Evolutionary conservation across 2,113 vertebrate genomes (phyloP).

Genomic region (Todiramphus chloris): DNA sequence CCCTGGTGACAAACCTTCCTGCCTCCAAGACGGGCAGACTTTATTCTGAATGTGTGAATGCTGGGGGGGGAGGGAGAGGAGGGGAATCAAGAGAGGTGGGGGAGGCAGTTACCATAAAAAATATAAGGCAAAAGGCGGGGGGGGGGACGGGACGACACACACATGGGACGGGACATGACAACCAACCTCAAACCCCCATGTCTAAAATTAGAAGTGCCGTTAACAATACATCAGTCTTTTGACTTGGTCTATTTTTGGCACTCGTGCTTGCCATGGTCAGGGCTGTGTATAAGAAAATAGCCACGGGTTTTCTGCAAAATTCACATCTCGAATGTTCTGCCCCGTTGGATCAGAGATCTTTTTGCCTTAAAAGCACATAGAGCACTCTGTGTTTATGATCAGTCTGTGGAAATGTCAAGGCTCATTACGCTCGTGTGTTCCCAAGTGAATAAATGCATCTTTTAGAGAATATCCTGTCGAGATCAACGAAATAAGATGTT

Average conservation of each 20-base stretch:
- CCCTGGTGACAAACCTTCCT: not conserved
- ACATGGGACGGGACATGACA: too few species aligned
- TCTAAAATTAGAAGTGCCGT: conserved; percentile 8
- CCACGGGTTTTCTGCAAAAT: not conserved
- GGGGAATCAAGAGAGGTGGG: too few species aligned
- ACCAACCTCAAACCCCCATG: not conserved
- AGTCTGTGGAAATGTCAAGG: conserved; percentile 49
- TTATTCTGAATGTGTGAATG: not conserved
- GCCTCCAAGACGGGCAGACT: not conserved
- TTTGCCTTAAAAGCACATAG: conserved; percentile 68
- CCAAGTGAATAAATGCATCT: conserved; percentile 46
- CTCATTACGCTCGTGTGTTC: conserved; percentile 38
- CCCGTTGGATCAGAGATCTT: conserved; percentile 2
- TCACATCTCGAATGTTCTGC: conserved; percentile 33
- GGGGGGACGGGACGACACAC: not conserved
- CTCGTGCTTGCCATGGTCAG: not conserved
- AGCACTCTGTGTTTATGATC: conserved; percentile 41
- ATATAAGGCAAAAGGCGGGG: not conserved
- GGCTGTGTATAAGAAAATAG: conserved; percentile 27
- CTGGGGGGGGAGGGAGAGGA: not conserved
- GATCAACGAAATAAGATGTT: conserved; percentile 33
- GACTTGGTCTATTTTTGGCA: conserved; percentile 21
- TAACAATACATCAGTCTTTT: conserved; percentile 17
- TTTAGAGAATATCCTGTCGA: conserved; percentile 36
- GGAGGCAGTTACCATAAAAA: too few species aligned